Base-by-base conservation (phyloP, 2,888 invertebrate species). In the Fragum fragum region DNA sequence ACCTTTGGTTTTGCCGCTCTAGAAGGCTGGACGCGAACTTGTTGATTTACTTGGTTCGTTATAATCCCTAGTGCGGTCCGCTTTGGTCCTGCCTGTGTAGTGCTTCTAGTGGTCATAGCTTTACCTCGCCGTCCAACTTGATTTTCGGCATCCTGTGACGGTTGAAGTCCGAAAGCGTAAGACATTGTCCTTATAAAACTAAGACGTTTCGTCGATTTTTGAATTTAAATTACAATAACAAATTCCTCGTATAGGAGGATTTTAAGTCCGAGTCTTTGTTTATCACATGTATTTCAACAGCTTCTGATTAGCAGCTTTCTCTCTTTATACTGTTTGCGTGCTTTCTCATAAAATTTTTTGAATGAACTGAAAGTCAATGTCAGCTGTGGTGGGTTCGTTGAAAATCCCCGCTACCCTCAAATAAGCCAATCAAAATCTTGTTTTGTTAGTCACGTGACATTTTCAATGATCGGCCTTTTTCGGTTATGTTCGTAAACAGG, bases 1-100 rank as follows among this genome's bases (percentile, higher is more conserved):
- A 86, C 85, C 85, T 89, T 87, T 75, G 88, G 91, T 87, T 93
- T 93, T 32, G 91, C 93, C 39, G 91, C 91, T 78, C 93, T 82
- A 28, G 89, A 88, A 9, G 93, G 93, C 76, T 94, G 93, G 16
- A 91, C 88, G 57, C 93, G 82, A 18, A 90, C 80, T 66, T 90
- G 88, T 68, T 90, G 89, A 53, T 85, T 85, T 6, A 76, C 85
- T 76, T 92, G 91, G 81, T 92, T 93, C 7, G 93, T 91, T 32
- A 94, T 92, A n/a, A 89, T 89, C 29, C 92, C 92, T 3, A 94
- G 85, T n/a, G 91, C 93, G 47, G 91, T 90, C 74, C 94, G 83
- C 80, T 92, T 93, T 29, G 85, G 87, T 68, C 73, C 84, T 66
- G 79, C 76, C 52, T 83, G 84, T 61, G 83, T 79, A 75, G 78